These are phyloP conservation scores for Chaetops frenatus DNA, from an alignment of 2,113 vertebrate genomes.

Conservation along the genomic window DNA sequence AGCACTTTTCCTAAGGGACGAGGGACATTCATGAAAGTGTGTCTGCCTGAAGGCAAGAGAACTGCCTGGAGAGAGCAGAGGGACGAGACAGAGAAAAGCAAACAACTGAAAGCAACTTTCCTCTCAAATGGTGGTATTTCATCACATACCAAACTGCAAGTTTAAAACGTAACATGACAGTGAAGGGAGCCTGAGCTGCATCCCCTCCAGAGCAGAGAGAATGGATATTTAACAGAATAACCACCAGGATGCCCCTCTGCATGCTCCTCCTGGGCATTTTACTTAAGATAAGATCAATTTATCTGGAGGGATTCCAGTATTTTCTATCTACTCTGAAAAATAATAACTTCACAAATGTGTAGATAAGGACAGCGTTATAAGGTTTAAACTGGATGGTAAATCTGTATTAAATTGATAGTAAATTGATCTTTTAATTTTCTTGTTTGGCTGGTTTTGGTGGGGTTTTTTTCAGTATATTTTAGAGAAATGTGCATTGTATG, in stretches of 20 bases:
- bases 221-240: neutral
- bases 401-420: neutral
- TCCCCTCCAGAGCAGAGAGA: neutral
- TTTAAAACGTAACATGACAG: neutral
- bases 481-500: neutral
- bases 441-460: neutral
- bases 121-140: neutral
- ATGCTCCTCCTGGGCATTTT: neutral
- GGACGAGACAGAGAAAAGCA: neutral
- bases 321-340: neutral
- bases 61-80: neutral
- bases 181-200: neutral
- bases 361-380: neutral
- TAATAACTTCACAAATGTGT: neutral
- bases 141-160: neutral
- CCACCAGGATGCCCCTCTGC: neutral
- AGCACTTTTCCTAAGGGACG: neutral
- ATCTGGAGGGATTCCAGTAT: neutral
- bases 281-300: neutral
- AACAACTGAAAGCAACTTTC: neutral
- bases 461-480: neutral
- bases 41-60: neutral
- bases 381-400: neutral
- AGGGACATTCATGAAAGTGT: accelerated
- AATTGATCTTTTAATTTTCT: neutral